phyloP scores from a whole-genome alignment of 2,888 invertebrate species.

The Andrena hattorfiana region DNA sequence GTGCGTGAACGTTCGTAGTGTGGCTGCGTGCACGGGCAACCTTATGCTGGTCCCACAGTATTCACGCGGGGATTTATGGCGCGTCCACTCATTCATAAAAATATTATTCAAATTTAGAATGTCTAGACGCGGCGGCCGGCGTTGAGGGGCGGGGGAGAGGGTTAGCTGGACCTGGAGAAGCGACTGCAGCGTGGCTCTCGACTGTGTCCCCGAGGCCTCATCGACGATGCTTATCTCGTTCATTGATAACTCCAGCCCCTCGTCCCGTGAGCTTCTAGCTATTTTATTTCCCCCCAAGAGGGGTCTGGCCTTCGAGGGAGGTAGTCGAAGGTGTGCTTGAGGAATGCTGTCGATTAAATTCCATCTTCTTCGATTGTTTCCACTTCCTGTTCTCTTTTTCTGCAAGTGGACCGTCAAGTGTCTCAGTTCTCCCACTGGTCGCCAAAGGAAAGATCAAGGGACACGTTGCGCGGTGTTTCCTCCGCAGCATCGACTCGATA shows the following conservation, averaged over 20 bases:
- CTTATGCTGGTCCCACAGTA: slow-evolving; percentile 73
- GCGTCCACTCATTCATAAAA: slow-evolving; percentile 84
- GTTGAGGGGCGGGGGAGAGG: slow-evolving; percentile 28
- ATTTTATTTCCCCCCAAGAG: slow-evolving; percentile 24
- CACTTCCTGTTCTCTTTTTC: slow-evolving; percentile 8
- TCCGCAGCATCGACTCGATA: slow-evolving; percentile 69
- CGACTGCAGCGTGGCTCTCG: slow-evolving; percentile 14
- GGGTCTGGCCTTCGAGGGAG: neutral
- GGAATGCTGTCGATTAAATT: slow-evolving; percentile 26
- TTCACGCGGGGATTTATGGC: slow-evolving; percentile 82
- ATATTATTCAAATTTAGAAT: slow-evolving; percentile 85
- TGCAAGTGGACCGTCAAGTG: neutral
- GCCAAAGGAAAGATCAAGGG: neutral
- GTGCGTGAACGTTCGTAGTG: slow-evolving; percentile 38
- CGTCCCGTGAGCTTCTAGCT: slow-evolving; percentile 36
- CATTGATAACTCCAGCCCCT: slow-evolving; percentile 70
- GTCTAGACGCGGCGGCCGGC: slow-evolving; percentile 78
- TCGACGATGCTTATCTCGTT: slow-evolving; percentile 73
- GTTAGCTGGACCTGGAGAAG: slow-evolving; percentile 15
- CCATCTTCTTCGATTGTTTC: slow-evolving; percentile 8
- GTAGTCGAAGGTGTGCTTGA: slow-evolving; percentile 28
- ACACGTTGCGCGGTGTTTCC: slow-evolving; percentile 70
- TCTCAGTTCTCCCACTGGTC: neutral
- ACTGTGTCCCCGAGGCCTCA: slow-evolving; percentile 51
- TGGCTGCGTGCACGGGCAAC: slow-evolving; percentile 52